Base-by-base conservation (phyloP, 2,888 invertebrate species). In the Orthosia gothica region DNA sequence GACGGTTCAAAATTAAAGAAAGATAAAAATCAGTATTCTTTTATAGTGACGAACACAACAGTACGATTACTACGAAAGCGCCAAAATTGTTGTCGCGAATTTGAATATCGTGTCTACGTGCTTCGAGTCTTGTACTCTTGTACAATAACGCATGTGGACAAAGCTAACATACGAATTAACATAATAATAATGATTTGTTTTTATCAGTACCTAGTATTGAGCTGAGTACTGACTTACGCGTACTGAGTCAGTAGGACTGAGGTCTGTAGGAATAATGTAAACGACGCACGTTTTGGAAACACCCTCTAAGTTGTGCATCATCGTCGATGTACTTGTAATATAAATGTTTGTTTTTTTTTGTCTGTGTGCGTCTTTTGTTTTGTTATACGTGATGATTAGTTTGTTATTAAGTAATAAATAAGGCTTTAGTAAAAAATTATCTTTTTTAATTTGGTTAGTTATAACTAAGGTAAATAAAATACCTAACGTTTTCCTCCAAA, bases 141-240 rank as follows among this genome's bases (percentile, higher is more conserved):
- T 40, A 40, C 40, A 40, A 67, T 78, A 89, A 82, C 86, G 85
- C 91, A 90, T 90, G 91, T 90, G 89, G 89, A 91, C 92, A 92
- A 93, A 94, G 92, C 91, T 89, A 84, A 89, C 87, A 75, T 70
- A 82, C 71, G 85, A 91, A 92, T 94, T 93, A 92, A 86, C 92
- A 94, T 93, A 92, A 91, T 88, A 87, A 89, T 88, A 87, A 89
- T 88, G 84, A 91, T 91, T 92, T 91, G 90, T 89, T 75, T 75
- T 82, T 82, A 76, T 75, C 82, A 77, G 52, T 79, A 70, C 69
- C 62, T 63, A 80, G 81, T 82, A 81, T 57, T 70, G 62, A 45
- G 47, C 18, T 47, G 40, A 74, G 80, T 84, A 81, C 84, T 50
- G 13, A 32, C 45, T 52, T 32, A n/a, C 16, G 7, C 16, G 59